A percentile compares a stretch with the other conserved stretches of the same genome.
Evolutionary conservation across 2,797 vertebrate genomes (phyloP).

Genomic region (Amblyraja radiata): DNA sequence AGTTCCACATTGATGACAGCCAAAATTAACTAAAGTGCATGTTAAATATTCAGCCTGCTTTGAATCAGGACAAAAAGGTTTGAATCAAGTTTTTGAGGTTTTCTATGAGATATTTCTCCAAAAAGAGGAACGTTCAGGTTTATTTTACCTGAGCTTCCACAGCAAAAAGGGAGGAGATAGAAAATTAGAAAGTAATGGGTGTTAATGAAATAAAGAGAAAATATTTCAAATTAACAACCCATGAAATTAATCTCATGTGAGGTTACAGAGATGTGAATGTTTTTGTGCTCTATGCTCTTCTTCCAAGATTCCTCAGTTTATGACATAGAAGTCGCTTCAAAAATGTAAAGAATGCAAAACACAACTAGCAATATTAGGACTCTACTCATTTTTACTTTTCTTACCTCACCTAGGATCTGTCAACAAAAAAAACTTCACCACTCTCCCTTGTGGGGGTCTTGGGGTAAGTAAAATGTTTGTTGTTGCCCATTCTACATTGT

Average conservation of each 20-base stretch:
- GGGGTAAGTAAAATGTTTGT: slow-evolving; percentile 58
- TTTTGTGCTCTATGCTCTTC: neutral
- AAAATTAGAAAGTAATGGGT: neutral
- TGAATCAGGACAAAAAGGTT: neutral
- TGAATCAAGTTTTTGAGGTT: neutral
- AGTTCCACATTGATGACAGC: neutral
- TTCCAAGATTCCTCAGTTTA: neutral
- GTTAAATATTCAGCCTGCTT: neutral
- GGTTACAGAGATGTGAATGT: slow-evolving; percentile 7
- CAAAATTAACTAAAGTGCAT: no score
- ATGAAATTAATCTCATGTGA: neutral
- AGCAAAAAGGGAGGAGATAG: neutral
- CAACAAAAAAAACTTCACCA: slow-evolving; percentile 61
- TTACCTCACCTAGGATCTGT: slow-evolving; percentile 50
- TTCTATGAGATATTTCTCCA: neutral
- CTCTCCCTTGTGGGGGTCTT: slow-evolving; percentile 65
- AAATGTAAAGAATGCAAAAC: slow-evolving; percentile 30
- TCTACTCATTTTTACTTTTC: slow-evolving; percentile 41
- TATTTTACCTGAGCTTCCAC: neutral
- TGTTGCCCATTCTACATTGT: slow-evolving; percentile 11
- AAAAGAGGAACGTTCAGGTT: neutral
- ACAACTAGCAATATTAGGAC: neutral
- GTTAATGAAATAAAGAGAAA: neutral
- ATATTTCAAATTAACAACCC: slow-evolving; percentile 1
- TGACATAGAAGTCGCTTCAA: slow-evolving; percentile 22